Base-by-base conservation (phyloP, 2,797 vertebrate species). In the Sebastes paucispinis region DNA sequence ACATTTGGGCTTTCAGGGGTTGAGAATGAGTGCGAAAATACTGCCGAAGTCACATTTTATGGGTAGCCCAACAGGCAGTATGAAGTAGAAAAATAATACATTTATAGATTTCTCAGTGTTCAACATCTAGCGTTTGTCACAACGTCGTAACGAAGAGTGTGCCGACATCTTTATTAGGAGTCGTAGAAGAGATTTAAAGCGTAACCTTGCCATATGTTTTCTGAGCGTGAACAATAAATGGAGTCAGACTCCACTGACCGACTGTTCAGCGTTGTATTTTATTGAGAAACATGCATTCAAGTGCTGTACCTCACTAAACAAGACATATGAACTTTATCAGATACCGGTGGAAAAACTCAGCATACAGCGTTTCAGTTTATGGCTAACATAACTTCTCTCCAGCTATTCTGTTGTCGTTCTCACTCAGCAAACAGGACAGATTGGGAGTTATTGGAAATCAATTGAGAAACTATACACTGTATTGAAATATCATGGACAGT, bases 1-100 rank as follows among this genome's bases (percentile, higher is more conserved):
- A 83, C 87, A 75, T 89, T 87, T 73, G 70, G 55, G 75, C 73
- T 89, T 79, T 75, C 25, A 75, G 25, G 69, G 76, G 29, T 57
- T 69, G 75, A 70, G 74, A 79, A 78, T n/a, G 55, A 76, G 62
- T 68, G 72, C 2, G 29, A 84, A 83, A 81, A 81, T 12, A 60
- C 27, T 25, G 75, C n/a, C 4, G 0, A 25, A 62, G 58, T 59
- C 32, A 34, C 20, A 58, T 75, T 58, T 66, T 55, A 65, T 59
- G 13, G 22, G 22, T 4, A 32, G 47, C 36, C 29, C 29, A 52
- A 59, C 22, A 59, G n/a, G 27, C 57, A 25, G 4, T 2, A 0
- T 69, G 22, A 20, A 64, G 22, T 8, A 29, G 50, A 73, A 8
- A 31, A 59, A 47, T 11, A 39, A 60, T 14, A 18, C 54, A 36